A percentile compares a stretch with the other conserved stretches of the same genome.
phyloP scores from a whole-genome alignment of 2,113 vertebrate species.

The Pseudopipra pipra region DNA sequence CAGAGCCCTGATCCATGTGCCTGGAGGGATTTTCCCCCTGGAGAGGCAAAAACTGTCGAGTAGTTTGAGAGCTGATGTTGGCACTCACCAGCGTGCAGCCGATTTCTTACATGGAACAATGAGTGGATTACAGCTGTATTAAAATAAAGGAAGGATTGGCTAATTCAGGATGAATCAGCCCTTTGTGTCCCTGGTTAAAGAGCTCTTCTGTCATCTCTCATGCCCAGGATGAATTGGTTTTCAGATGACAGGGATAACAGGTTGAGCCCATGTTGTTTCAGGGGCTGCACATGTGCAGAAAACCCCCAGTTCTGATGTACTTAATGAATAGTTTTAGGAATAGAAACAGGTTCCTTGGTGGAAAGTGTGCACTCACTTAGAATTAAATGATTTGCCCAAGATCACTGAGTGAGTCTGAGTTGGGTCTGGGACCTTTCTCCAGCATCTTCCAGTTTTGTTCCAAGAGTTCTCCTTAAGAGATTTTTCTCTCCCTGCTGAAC shows the following conservation, averaged over 20 bases:
- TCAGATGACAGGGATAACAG: neutral
- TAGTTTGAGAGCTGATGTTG: neutral
- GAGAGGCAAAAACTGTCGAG: neutral
- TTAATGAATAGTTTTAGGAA: neutral
- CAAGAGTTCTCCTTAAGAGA: neutral
- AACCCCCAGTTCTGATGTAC: neutral
- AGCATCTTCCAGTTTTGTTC: neutral
- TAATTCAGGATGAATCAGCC: neutral
- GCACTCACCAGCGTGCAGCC: neutral
- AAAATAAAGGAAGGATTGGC: neutral
- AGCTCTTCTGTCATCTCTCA: neutral
- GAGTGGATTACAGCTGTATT: neutral
- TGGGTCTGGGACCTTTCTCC: neutral
- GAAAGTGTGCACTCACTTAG: neutral
- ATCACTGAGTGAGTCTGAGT: neutral
- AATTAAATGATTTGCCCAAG: neutral
- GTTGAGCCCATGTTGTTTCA: neutral
- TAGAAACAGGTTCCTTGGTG: neutral
- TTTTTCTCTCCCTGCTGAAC: neutral
- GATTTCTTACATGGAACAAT: neutral
- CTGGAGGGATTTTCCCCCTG: neutral
- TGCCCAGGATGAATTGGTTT: neutral
- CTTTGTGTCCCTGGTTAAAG: neutral
- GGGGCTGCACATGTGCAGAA: neutral
- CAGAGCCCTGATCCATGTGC: neutral